Evolutionary conservation across 2,797 vertebrate species (phyloP), one percentile per base, ranked within the genome.

Genomic region (Molossus molossus): DNA sequence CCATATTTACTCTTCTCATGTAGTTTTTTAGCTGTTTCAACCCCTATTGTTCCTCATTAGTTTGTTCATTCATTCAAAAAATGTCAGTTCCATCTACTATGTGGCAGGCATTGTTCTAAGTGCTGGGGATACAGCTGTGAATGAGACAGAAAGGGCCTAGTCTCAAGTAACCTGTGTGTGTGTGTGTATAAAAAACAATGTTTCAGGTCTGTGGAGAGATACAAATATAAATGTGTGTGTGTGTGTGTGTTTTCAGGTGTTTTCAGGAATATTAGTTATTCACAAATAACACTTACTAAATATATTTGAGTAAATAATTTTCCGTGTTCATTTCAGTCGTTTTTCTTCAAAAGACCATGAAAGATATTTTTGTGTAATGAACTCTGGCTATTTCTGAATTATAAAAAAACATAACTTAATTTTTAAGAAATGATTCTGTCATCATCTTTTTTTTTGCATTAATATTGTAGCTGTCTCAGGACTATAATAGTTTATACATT

Each of bases 371-470:
- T 69, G 6, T 93, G 2, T 84, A 45, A 65, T 80, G 60, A 86
- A 80, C 83, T n/a, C 69, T 81, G 60, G n/a, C n/a, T 93, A 4
- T 83, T 95, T 91, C 33, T 73, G 58, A 88, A 48, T 91, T 94
- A 53, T 13, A 48, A 92, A 93, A 90, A 79, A 76, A 77, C 8
- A 9, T 53, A 87, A 70, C 45, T 45, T 76, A 15, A 15, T 57
- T 93, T 96, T 90, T 60, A 97, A 73, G 25, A 25, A 48, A 12
- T 67, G 80, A 95, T 14, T 75, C 73, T 53, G 50, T 85, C 82
- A 55, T 79, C 25, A 1, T 27, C 40, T 45, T 45, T 45, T 45
- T 45, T 82, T 92, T 77, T 25, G 3, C 50, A 50, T 76, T 96
- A 84, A 77, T 87, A 29, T 81, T 91, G 33, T 25, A 73, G 50